phyloP scores from a whole-genome alignment of 2,797 vertebrate species.

The Poeciliopsis infans region DNA sequence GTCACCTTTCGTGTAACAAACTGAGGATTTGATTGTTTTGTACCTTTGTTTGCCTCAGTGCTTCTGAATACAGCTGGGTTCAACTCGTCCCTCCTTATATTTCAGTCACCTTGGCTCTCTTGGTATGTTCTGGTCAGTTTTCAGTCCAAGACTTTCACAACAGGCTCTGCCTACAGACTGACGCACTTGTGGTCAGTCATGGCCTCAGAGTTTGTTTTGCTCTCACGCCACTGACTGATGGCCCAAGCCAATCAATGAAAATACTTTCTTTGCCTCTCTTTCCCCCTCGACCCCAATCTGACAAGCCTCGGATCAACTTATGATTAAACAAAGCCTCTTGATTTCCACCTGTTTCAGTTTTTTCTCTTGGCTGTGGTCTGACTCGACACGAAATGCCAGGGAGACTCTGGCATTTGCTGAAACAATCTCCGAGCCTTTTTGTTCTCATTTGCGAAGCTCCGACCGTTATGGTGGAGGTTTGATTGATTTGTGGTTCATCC shows the following conservation, averaged over 20 bases:
- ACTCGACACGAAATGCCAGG: slow-evolving; percentile 44
- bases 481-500: slow-evolving; percentile 49
- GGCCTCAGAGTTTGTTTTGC: slow-evolving; percentile 65
- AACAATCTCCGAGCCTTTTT: slow-evolving; percentile 26
- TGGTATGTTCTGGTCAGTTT: slow-evolving; percentile 44
- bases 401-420: slow-evolving; percentile 56
- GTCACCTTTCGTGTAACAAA: background rate
- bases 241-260: slow-evolving; percentile 38
- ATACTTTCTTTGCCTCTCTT: slow-evolving; percentile 6
- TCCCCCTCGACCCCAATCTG: slow-evolving; percentile 3
- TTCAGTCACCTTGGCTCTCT: slow-evolving; percentile 20
- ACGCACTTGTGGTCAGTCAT: slow-evolving; percentile 69
- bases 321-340: slow-evolving; percentile 48
- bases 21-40: background rate
- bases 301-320: slow-evolving; percentile 44
- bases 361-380: slow-evolving; percentile 7
- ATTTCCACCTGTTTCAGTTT: slow-evolving; percentile 56
- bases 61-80: background rate
- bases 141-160: slow-evolving; percentile 63
- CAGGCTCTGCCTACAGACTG: slow-evolving; percentile 41
- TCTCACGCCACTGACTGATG: slow-evolving; percentile 55
- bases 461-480: slow-evolving; percentile 19
- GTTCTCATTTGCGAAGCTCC: slow-evolving; percentile 21
- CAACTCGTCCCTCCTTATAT: background rate
- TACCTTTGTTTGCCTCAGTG: background rate